A percentile compares a stretch with the other conserved stretches of the same genome.
phyloP scores from a whole-genome alignment of 1,140 invertebrate genomes.

The Apolygus lucorum region DNA sequence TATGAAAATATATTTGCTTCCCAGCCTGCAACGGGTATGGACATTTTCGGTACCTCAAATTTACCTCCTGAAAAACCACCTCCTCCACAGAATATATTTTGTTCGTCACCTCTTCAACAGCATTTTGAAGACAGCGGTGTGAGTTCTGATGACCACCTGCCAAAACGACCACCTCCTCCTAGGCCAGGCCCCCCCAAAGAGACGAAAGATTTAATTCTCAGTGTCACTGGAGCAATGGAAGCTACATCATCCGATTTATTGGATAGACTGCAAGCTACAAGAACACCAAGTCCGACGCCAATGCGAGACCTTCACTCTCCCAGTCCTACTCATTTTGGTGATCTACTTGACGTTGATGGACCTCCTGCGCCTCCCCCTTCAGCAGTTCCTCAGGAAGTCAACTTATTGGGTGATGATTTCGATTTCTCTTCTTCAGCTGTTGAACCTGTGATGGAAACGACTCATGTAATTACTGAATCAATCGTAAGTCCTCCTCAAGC shows the following conservation, averaged over 20 bases:
- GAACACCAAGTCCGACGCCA: constrained; percentile 70
- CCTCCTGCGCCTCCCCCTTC: constrained; percentile 27
- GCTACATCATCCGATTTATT: constrained; percentile 73
- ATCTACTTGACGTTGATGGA: constrained; percentile 52
- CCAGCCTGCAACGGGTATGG: constrained; percentile 11
- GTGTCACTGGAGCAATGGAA: constrained; percentile 79
- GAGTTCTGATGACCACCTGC: constrained; percentile 32
- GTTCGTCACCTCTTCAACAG: background rate
- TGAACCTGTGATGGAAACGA: constrained; percentile 29
- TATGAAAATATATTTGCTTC: constrained; percentile 32
- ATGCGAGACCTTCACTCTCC: constrained; percentile 69
- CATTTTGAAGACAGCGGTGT: background rate
- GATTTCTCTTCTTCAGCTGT: constrained; percentile 34
- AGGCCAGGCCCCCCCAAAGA: constrained; percentile 54
- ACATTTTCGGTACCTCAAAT: constrained; percentile 16
- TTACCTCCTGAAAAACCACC: background rate
- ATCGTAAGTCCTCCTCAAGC: constrained; percentile 1
- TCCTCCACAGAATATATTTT: constrained; percentile 1
- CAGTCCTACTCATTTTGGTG: constrained; percentile 68
- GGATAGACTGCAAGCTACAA: constrained; percentile 68
- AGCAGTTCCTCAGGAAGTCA: constrained; percentile 30
- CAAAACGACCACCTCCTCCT: constrained; percentile 44
- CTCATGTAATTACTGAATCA: background rate
- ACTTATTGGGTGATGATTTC: constrained; percentile 35
- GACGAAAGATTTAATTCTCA: constrained; percentile 75